Evolutionary conservation across 2,888 invertebrate species (phyloP).

Genomic region (Leptinotarsa rubiginosa): DNA sequence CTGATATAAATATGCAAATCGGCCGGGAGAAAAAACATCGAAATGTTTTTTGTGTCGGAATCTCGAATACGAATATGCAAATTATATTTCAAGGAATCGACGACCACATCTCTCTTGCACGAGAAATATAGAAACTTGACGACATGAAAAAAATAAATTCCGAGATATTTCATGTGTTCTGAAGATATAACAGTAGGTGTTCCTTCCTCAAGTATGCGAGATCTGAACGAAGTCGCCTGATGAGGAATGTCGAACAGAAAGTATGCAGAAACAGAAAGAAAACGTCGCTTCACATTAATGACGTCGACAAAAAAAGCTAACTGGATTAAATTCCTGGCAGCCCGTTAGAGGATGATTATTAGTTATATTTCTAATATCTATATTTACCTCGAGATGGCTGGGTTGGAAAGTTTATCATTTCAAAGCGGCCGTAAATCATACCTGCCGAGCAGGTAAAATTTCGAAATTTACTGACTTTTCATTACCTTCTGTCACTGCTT

Average conservation of each 20-base stretch:
- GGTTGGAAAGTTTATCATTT: slow-evolving; percentile 55
- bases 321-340: slow-evolving; percentile 38
- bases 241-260: slow-evolving; percentile 37
- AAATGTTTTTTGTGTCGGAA: slow-evolving; percentile 40
- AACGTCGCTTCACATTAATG: slow-evolving; percentile 27
- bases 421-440: slow-evolving; percentile 52
- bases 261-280: slow-evolving; percentile 29
- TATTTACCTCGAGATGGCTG: slow-evolving; percentile 55
- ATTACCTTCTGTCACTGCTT: slow-evolving; percentile 48
- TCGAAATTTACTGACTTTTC: slow-evolving; percentile 51
- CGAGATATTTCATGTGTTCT: slow-evolving; percentile 39
- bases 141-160: slow-evolving; percentile 29
- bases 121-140: slow-evolving; percentile 28
- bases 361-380: slow-evolving; percentile 52
- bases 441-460: slow-evolving; percentile 47
- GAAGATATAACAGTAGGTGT: slow-evolving; percentile 40
- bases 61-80: slow-evolving; percentile 40
- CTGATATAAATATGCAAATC: slow-evolving; percentile 41
- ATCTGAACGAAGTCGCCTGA: slow-evolving; percentile 29
- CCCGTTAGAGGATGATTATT: slow-evolving; percentile 39
- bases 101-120: slow-evolving; percentile 3
- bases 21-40: slow-evolving; percentile 29
- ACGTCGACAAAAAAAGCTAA: slow-evolving; percentile 30
- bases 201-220: slow-evolving; percentile 27
- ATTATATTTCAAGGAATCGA: slow-evolving; percentile 28